Conservation (phyloP, 2,113 vertebrate species). For the Uria lomvia region DNA sequence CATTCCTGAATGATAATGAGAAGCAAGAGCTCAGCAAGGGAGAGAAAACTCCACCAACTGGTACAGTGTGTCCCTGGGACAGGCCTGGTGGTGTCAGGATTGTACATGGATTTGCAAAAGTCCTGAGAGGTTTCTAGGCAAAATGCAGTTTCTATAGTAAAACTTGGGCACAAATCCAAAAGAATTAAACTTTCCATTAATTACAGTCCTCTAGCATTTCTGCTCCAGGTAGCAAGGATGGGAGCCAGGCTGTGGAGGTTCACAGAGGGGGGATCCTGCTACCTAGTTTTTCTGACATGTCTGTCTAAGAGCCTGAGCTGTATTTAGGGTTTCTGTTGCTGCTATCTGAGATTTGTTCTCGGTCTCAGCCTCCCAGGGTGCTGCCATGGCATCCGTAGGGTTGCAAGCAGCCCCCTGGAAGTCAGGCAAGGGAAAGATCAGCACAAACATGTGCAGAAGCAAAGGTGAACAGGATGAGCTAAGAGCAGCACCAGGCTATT, state of each 20-base stretch:
- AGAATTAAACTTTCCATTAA: neutral
- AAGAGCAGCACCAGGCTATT: neutral
- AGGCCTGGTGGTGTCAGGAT: accelerated
- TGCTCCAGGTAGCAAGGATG: neutral
- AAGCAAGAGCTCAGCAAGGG: neutral
- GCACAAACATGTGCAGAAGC: neutral
- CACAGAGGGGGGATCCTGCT: neutral
- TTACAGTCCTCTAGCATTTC: neutral
- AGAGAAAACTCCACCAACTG: neutral
- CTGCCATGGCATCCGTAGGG: neutral
- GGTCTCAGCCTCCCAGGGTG: neutral
- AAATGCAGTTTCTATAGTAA: neutral
- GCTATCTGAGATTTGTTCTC: neutral
- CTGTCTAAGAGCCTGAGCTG: accelerated
- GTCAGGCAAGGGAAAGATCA: neutral
- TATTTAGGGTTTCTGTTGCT: neutral
- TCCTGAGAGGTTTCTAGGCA: neutral
- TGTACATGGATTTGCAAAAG: neutral
- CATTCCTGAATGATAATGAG: neutral
- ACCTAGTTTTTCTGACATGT: neutral
- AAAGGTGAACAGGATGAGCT: neutral
- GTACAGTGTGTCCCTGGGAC: accelerated
- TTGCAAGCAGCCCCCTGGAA: neutral
- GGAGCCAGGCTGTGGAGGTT: neutral
- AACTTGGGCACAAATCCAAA: neutral